phyloP scores from a whole-genome alignment of 1,140 invertebrate genomes.

The Proctacanthus coquilletti region DNA sequence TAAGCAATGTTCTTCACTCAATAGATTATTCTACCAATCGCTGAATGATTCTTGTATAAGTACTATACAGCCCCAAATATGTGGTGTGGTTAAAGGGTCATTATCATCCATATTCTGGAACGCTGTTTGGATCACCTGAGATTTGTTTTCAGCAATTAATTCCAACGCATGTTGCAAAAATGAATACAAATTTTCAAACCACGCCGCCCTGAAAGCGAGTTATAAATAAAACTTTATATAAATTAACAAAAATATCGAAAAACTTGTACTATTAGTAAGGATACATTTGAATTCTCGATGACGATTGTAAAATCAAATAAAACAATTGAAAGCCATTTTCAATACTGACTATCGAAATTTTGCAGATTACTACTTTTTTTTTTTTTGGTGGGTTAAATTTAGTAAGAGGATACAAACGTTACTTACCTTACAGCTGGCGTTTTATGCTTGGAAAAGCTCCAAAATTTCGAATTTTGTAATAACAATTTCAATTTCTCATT shows the following conservation, averaged over 20 bases:
- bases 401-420: no score
- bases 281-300: no score
- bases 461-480: slow-evolving; percentile 45
- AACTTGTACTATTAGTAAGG: no score
- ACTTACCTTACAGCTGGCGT: slow-evolving; percentile 32
- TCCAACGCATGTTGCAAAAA: slow-evolving; percentile 38
- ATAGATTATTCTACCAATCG: slow-evolving; percentile 22
- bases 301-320: no score
- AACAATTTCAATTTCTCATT: slow-evolving; percentile 11
- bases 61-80: slow-evolving; percentile 44
- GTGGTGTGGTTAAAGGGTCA: slow-evolving; percentile 45
- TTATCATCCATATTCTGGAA: slow-evolving; percentile 54
- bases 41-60: slow-evolving; percentile 18
- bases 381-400: no score
- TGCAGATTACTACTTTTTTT: no score
- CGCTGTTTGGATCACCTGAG: slow-evolving; percentile 39
- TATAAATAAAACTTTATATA: slow-evolving; percentile 3
- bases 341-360: no score
- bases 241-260: no score
- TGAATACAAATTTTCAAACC: slow-evolving; percentile 47
- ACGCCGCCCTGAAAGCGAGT: slow-evolving; percentile 34
- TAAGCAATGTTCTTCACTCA: slow-evolving; percentile 4
- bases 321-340: no score
- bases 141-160: slow-evolving; percentile 34
- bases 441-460: slow-evolving; percentile 50